A percentile compares a stretch with the other conserved stretches of the same genome.
These are phyloP conservation scores for Drosophila neutralis DNA, from an alignment of 2,888 invertebrate genomes.

Conservation along the genomic window DNA sequence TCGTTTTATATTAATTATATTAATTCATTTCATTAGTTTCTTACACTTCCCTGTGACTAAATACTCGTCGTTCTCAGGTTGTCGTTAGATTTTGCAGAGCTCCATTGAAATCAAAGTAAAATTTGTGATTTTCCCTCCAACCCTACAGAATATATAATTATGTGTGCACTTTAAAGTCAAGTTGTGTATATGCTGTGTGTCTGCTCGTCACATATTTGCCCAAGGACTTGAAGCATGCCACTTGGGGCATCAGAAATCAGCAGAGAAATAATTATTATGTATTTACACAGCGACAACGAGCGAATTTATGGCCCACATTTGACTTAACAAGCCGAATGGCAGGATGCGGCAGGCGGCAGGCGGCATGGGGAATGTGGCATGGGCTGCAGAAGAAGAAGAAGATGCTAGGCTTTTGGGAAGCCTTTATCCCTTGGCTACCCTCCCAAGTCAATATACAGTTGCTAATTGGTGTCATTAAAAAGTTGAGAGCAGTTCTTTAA, in stretches of 20 bases:
- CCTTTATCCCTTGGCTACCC: neutral
- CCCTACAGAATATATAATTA: neutral
- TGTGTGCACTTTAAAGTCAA: slow-evolving; percentile 5
- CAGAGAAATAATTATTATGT: slow-evolving; percentile 72
- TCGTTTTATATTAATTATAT: neutral
- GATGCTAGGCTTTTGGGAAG: slow-evolving; percentile 39
- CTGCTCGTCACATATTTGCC: slow-evolving; percentile 23
- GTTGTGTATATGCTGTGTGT: neutral
- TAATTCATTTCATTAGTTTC: neutral
- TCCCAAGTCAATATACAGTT: slow-evolving; percentile 17
- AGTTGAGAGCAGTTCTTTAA: slow-evolving; percentile 54
- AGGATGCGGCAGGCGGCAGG: neutral
- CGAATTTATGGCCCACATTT: slow-evolving; percentile 64
- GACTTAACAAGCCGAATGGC: slow-evolving; percentile 56
- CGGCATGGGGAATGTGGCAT: neutral
- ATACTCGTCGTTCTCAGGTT: neutral
- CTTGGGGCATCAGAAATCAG: slow-evolving; percentile 41
- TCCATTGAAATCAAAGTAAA: neutral
- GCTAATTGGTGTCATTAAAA: slow-evolving; percentile 80
- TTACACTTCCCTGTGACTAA: neutral
- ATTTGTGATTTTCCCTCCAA: neutral
- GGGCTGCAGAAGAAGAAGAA: neutral
- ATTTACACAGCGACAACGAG: slow-evolving; percentile 62
- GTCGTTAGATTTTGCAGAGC: neutral
- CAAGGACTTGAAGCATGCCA: slow-evolving; percentile 31